Percentiles rank a stretch among this genome's conserved stretches.
These are phyloP conservation scores for Drosophila fulvimacula DNA, from an alignment of 2,888 invertebrate genomes.

Conservation along the genomic window DNA sequence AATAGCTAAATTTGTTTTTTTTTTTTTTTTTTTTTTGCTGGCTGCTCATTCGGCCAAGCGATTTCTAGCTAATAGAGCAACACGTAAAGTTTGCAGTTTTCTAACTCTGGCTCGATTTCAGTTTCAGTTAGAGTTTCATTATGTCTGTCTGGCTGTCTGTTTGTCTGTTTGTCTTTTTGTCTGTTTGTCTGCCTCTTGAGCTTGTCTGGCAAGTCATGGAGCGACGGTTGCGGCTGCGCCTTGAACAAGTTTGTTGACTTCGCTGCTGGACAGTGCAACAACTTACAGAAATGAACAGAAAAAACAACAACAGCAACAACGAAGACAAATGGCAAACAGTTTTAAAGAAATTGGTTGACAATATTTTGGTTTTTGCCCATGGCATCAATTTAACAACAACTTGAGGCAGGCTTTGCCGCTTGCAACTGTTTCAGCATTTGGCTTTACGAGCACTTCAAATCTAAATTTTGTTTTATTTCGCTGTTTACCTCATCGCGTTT, in stretches of 20 bases:
- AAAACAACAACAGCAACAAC: conserved; percentile 1
- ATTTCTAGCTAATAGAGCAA: conserved; percentile 38
- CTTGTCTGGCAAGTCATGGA: conserved; percentile 64
- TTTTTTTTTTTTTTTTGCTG: conserved; percentile 5
- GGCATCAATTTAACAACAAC: conserved; percentile 58
- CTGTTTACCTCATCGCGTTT: conserved; percentile 63
- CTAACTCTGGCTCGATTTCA: conserved; percentile 26
- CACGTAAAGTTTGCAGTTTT: conserved; percentile 36
- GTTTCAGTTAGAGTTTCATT: conserved; percentile 26
- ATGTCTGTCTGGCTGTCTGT: conserved; percentile 12
- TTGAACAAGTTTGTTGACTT: conserved; percentile 75
- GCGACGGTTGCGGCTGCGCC: conserved; percentile 44
- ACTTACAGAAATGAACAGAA: conserved; percentile 23
- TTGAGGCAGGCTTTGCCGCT: conserved; percentile 41
- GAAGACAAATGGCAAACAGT: conserved; percentile 39
- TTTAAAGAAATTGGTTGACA: conserved; percentile 70
- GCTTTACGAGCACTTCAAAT: conserved; percentile 63
- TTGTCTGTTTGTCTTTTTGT: conserved; percentile 15
- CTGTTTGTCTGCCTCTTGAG: conserved; percentile 22
- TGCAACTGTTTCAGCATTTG: conserved; percentile 53
- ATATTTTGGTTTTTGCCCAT: conserved; percentile 60
- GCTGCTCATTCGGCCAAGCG: conserved; percentile 18
- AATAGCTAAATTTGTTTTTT: conserved; percentile 21
- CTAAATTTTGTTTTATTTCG: conserved; percentile 40
- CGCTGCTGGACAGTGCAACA: conserved; percentile 55